Percentiles rank a stretch among this genome's conserved stretches.
These are phyloP conservation scores for Nesogale talazaci DNA, from an alignment of 2,113 vertebrate genomes.

Conservation along the genomic window DNA sequence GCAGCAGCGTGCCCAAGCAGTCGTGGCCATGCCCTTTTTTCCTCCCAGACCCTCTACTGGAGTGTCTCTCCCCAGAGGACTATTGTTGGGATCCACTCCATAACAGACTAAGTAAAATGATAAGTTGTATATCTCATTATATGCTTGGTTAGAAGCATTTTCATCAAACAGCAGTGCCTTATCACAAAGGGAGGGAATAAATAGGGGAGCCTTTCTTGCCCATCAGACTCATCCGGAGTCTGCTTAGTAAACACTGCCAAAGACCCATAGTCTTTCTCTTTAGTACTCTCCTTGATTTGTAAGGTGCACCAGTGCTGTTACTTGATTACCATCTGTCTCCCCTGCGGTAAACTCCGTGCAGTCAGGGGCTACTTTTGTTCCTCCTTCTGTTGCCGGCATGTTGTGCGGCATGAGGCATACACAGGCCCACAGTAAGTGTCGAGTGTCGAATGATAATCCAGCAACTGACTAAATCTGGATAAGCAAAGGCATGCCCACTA, in stretches of 20 bases:
- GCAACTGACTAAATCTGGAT: neutral
- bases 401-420: neutral
- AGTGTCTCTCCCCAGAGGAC: too few relatives aligned
- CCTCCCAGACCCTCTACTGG: too few relatives aligned
- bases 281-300: neutral
- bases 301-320: neutral
- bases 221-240: neutral
- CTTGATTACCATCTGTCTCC: neutral
- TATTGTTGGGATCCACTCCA: neutral
- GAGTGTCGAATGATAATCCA: conserved; percentile 30
- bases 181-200: conserved; percentile 1
- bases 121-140: too few relatives aligned
- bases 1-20: too few relatives aligned
- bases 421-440: neutral
- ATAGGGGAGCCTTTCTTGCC: neutral
- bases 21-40: too few relatives aligned
- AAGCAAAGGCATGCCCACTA: neutral
- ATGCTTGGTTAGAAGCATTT: neutral
- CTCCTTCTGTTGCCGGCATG: neutral
- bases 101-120: neutral
- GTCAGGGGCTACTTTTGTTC: conserved; percentile 10
- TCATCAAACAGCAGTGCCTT: conserved; percentile 27
- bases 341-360: neutral
- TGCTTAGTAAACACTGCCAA: neutral
- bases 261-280: neutral